A percentile compares a stretch with the other conserved stretches of the same genome.
These are phyloP conservation scores for Anabas testudineus DNA, from an alignment of 2,797 vertebrate species.

Conservation along the genomic window DNA sequence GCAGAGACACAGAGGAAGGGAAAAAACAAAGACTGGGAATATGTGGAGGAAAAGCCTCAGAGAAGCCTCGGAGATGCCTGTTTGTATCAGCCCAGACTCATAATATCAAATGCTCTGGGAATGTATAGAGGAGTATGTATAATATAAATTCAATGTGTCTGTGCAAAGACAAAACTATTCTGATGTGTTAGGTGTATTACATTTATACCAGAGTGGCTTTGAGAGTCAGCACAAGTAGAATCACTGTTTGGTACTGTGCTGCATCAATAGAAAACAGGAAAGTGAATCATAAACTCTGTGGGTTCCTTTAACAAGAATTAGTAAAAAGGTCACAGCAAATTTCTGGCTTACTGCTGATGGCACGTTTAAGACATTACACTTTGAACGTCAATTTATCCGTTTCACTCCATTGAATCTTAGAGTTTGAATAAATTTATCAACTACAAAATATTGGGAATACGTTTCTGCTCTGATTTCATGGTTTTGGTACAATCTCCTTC, in stretches of 20 bases:
- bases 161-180: conserved; percentile 30
- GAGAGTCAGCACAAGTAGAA: conserved; percentile 39
- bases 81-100: conserved; percentile 51
- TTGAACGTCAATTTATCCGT: not conserved
- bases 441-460: not conserved
- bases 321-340: conserved; percentile 1
- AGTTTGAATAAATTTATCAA: conserved; percentile 6
- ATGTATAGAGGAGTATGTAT: conserved; percentile 34
- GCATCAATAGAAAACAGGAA: conserved; percentile 38
- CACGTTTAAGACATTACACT: not conserved
- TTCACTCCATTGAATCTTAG: conserved; percentile 1
- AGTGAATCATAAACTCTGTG: not conserved
- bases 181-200: conserved; percentile 38
- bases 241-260: conserved; percentile 31
- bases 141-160: conserved; percentile 57
- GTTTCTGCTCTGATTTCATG: not conserved
- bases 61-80: conserved; percentile 53
- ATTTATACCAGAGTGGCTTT: conserved; percentile 44
- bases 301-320: conserved; percentile 12
- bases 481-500: not conserved
- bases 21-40: conserved; percentile 47
- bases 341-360: not conserved
- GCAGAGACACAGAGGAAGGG: conserved; percentile 41
- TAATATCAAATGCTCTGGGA: conserved; percentile 61
- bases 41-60: conserved; percentile 54